Evolutionary conservation across 2,888 invertebrate genomes (phyloP).

Genomic region (Patella ulyssiponensis): DNA sequence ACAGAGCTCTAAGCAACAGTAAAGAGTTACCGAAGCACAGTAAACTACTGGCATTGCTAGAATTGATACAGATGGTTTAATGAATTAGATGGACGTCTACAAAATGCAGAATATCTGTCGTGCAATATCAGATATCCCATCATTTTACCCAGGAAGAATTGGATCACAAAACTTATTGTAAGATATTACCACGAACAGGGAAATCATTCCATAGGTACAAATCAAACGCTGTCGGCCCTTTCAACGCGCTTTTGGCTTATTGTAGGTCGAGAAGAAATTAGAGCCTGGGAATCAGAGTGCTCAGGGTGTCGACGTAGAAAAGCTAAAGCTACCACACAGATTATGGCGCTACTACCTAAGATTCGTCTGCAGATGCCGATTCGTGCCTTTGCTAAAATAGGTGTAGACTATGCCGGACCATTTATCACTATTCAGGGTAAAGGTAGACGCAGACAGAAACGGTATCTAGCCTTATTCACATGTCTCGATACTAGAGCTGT

Average conservation of each 20-base stretch:
- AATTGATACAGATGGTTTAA: neutral
- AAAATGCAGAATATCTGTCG: constrained; percentile 13
- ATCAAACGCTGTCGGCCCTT: constrained; percentile 21
- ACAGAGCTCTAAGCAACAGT: too few relatives aligned
- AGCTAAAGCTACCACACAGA: constrained; percentile 20
- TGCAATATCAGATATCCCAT: constrained; percentile 27
- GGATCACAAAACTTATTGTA: constrained; percentile 30
- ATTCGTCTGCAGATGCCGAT: constrained; percentile 19
- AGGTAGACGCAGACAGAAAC: constrained; percentile 33
- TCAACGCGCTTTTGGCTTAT: constrained; percentile 32
- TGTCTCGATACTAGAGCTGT: constrained; percentile 41
- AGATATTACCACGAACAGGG: constrained; percentile 25
- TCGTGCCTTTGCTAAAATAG: constrained; percentile 34
- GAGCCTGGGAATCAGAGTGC: constrained; percentile 26
- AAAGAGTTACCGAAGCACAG: too few relatives aligned
- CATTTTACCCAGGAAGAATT: constrained; percentile 30
- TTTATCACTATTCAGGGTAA: constrained; percentile 39
- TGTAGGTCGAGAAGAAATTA: constrained; percentile 28
- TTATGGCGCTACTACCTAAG: constrained; percentile 33
- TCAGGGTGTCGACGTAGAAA: constrained; percentile 24
- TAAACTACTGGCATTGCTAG: neutral
- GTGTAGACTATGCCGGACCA: constrained; percentile 44
- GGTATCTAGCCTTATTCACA: constrained; percentile 37
- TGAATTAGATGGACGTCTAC: neutral
- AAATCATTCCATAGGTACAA: constrained; percentile 24